Evolutionary conservation across 2,113 vertebrate species (phyloP).

Genomic region (Climacteris rufus): DNA sequence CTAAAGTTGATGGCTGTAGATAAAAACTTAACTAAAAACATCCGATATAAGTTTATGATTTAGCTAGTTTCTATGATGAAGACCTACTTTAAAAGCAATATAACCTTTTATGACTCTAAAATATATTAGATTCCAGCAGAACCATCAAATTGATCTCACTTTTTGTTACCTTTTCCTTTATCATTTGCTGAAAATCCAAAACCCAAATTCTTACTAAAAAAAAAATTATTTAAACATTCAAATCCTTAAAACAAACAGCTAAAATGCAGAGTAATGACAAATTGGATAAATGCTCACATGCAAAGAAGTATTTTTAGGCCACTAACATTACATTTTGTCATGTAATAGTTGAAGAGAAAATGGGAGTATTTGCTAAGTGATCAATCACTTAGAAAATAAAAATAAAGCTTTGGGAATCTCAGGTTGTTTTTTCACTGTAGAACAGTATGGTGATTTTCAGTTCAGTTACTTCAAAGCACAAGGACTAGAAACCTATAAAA

Average conservation of each 20-base stretch:
- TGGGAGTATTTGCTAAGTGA: neutral
- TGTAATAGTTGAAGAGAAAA: neutral
- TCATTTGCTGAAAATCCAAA: neutral
- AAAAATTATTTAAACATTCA: neutral
- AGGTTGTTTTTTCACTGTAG: neutral
- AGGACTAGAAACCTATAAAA: neutral
- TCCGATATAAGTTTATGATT: neutral
- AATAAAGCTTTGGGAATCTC: neutral
- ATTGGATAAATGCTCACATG: neutral
- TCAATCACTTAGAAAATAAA: neutral
- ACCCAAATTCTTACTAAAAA: neutral
- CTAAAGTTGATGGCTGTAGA: neutral
- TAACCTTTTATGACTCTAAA: neutral
- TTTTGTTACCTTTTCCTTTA: neutral
- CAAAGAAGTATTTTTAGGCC: neutral
- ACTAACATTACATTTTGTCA: neutral
- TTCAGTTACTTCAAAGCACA: neutral
- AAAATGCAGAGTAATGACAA: neutral
- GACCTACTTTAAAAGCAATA: neutral
- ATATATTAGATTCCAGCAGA: neutral
- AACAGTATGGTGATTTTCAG: neutral
- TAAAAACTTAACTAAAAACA: constrained; percentile 1
- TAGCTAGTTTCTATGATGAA: neutral
- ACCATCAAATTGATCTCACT: neutral
- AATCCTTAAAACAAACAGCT: neutral